Evolutionary conservation across 2,888 invertebrate species (phyloP), one percentile per base, ranked within the genome.

Genomic region (Corythucha ciliata): DNA sequence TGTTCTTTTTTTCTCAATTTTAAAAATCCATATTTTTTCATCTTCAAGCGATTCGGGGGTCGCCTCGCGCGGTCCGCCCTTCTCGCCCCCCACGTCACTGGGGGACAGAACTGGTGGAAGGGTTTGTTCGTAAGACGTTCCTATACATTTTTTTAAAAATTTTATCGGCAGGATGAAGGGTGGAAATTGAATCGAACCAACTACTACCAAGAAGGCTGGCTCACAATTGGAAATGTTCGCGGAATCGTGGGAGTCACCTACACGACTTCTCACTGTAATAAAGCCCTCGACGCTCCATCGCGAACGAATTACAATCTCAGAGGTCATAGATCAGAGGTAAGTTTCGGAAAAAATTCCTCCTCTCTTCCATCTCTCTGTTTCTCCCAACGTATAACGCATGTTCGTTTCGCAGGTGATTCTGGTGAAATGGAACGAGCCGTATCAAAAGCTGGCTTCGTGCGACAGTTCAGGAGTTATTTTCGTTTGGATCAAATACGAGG

Each of bases 401-500:
- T 44, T 16, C 20, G 8, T 48, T 46, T 16, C 62, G 26, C 70
- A 91, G 91, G 88, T 92, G 52, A 89, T 88, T 60, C 73, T 96
- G 52, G 96, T 96, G 27, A 89, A 91, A 72, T 97, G 97, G 97
- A 97, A 97, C 72, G 92, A 92, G 68, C 92, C 93, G 0, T 96
- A 94, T 69, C 93, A 94, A 72, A 96, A 97, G 70, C 72, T 97
- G 61, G 96, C 96, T 5, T 93, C 94, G 4, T 97, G 96, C 71
- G 97, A 97, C 74, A 87, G 88, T 64, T 89, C 90, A 2, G 96
- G 97, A 2, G 91, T 97, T 52, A 97, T 97, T 67, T 97, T 97
- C 70, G 96, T 98, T 22, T 98, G 97, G 97, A 94, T 97, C 65
- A 94, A 96, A 69, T 96, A 96, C 70, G 97, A 98, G 68, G 96